phyloP scores from a whole-genome alignment of 2,113 vertebrate species.

The Callopanchax toddi region DNA sequence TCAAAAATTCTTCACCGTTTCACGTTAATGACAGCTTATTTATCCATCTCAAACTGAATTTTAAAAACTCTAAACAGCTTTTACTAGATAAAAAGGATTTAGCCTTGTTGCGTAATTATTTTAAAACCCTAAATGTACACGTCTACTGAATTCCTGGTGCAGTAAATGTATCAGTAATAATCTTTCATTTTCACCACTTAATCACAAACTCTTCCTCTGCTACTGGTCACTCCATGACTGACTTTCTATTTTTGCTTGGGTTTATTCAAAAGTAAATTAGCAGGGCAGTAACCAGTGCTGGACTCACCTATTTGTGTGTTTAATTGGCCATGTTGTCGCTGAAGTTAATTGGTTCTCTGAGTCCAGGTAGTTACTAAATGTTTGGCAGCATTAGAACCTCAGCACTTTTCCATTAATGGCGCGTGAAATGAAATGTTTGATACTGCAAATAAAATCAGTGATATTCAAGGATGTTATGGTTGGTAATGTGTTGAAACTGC shows the following conservation, averaged over 20 bases:
- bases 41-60: conserved; percentile 32
- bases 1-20: conserved; percentile 9
- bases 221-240: conserved; percentile 60
- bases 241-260: conserved; percentile 84
- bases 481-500: conserved; percentile 99
- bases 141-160: conserved; percentile 7
- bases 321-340: conserved; percentile 99
- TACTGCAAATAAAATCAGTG: conserved; percentile 99
- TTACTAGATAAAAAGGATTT: too few species aligned
- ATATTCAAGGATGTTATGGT: conserved; percentile 99
- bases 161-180: neutral
- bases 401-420: conserved; percentile 99
- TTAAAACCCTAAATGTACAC: neutral
- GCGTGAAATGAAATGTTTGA: conserved; percentile 99
- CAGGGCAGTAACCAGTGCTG: conserved; percentile 79
- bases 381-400: conserved; percentile 99
- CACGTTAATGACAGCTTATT: conserved; percentile 9
- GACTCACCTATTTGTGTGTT: conserved; percentile 98
- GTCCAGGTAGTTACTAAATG: conserved; percentile 99
- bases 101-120: neutral
- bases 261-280: conserved; percentile 79
- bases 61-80: neutral
- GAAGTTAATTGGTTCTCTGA: conserved; percentile 99
- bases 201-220: conserved; percentile 27
- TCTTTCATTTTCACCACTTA: conserved; percentile 15